Evolutionary conservation across 2,797 vertebrate species (phyloP).

Genomic region (Microctenopoma stevenorrisi): DNA sequence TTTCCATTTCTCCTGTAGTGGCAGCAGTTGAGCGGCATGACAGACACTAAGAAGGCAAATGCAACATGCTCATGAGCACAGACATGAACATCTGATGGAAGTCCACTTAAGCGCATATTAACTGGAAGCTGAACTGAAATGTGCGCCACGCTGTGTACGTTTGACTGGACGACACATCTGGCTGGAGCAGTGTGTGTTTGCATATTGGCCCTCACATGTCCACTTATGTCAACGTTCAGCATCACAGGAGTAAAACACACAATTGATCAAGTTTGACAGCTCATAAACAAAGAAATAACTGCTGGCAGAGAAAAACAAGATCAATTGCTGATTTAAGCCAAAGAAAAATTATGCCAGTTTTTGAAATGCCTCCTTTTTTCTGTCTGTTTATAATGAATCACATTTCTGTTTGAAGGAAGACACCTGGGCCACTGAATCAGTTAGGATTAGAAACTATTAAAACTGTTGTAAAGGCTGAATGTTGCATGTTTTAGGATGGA

Average conservation of each 20-base stretch:
- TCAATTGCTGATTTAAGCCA: constrained; percentile 12
- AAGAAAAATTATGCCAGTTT: constrained; percentile 10
- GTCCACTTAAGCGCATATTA: constrained; percentile 14
- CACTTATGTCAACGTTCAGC: constrained; percentile 19
- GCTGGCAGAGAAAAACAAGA: constrained; percentile 23
- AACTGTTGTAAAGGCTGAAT: background rate
- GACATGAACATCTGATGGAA: constrained; percentile 41
- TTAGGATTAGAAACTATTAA: constrained; percentile 13
- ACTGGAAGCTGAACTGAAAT: constrained; percentile 37
- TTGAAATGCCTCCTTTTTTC: constrained; percentile 15
- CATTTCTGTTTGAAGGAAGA: constrained; percentile 21
- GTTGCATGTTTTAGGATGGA: too few relatives aligned
- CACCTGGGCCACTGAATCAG: constrained; percentile 26
- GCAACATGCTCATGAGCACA: background rate
- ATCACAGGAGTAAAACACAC: constrained; percentile 13
- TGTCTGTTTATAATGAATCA: constrained; percentile 21
- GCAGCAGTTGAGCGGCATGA: constrained; percentile 21
- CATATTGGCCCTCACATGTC: background rate
- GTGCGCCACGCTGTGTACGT: constrained; percentile 10
- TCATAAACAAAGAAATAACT: constrained; percentile 56
- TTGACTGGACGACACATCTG: constrained; percentile 5
- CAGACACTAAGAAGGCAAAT: constrained; percentile 26
- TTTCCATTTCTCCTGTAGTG: constrained; percentile 49
- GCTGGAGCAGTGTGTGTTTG: constrained; percentile 26
- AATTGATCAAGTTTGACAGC: constrained; percentile 47